These are phyloP conservation scores for Noturus placidus DNA, from an alignment of 2,113 vertebrate species.

Conservation along the genomic window DNA sequence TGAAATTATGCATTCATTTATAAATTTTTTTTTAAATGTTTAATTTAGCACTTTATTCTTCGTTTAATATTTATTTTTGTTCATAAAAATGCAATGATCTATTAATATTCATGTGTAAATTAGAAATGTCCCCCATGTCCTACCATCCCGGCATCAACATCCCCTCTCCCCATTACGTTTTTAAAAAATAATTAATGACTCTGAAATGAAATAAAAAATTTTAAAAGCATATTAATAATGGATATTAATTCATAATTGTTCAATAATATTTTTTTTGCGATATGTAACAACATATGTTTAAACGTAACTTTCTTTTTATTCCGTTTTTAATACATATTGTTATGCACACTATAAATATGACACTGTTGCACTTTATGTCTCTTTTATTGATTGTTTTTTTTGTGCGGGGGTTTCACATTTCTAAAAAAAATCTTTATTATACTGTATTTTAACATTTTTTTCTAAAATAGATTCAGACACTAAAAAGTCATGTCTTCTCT, in stretches of 20 bases:
- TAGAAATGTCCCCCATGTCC: no score
- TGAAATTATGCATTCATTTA: not conserved
- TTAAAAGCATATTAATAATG: not conserved
- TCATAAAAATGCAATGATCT: no score
- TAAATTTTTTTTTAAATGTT: not conserved
- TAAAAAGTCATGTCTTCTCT: no score
- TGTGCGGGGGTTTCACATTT: no score
- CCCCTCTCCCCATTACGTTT: not conserved
- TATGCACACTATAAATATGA: not conserved
- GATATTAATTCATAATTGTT: no score
- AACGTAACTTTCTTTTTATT: no score
- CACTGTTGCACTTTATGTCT: not conserved
- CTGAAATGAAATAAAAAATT: not conserved
- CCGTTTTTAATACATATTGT: not conserved
- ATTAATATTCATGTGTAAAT: no score
- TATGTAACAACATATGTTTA: no score
- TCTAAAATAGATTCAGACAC: no score
- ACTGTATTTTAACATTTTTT: no score
- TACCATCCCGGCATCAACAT: no score
- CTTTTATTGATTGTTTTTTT: not conserved
- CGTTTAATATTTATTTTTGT: not conserved
- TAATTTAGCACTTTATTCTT: not conserved
- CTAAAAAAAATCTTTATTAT: not conserved
- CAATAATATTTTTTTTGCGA: no score
- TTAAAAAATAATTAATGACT: not conserved